These are phyloP conservation scores for Neostethus bicornis DNA, from an alignment of 2,797 vertebrate genomes.

Conservation along the genomic window DNA sequence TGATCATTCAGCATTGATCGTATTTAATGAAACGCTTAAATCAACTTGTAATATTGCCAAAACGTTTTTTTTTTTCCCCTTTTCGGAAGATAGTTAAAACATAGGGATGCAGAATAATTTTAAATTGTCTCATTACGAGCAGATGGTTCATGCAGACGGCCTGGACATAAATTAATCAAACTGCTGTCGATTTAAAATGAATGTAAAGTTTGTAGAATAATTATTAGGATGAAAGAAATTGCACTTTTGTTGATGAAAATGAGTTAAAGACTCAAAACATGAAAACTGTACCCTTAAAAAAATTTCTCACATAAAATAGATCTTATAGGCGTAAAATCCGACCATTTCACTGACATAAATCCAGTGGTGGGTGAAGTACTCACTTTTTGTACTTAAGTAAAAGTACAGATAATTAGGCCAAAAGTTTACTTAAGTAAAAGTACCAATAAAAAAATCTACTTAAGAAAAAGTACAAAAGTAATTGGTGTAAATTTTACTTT, in stretches of 20 bases:
- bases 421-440: no score
- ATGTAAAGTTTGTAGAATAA: background rate
- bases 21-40: background rate
- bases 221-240: background rate
- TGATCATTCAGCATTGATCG: background rate
- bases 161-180: background rate
- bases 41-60: background rate
- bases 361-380: no score
- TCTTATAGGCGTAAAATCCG: slow-evolving; percentile 6
- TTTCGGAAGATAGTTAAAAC: background rate
- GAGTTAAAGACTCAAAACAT: background rate
- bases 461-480: no score
- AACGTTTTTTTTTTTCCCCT: background rate
- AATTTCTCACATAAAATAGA: slow-evolving; percentile 16
- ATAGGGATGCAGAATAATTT: slow-evolving; percentile 1
- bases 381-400: no score
- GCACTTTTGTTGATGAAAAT: background rate
- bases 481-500: no score
- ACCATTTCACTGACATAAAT: slow-evolving; percentile 7
- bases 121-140: background rate
- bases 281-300: slow-evolving; percentile 2
- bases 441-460: no score
- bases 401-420: no score
- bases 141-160: background rate
- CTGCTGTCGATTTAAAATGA: background rate